phyloP scores from a whole-genome alignment of 2,797 vertebrate species.

The Salarias fasciatus region DNA sequence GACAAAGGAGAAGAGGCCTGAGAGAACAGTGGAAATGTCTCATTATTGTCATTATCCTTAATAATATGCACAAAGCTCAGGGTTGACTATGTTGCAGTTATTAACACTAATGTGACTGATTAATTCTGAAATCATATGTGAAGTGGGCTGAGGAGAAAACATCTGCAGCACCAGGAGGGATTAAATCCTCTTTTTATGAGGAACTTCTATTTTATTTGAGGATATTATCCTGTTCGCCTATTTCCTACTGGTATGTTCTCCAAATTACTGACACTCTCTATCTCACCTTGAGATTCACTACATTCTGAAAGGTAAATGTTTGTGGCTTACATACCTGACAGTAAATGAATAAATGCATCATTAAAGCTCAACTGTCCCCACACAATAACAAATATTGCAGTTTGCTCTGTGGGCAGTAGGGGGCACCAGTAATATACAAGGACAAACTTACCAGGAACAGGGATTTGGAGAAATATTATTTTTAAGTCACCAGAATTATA shows the following conservation, averaged over 20 bases:
- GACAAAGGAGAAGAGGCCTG: conserved; percentile 12
- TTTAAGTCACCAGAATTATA: conserved; percentile 32
- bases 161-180: conserved; percentile 9
- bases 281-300: no score
- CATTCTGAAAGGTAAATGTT: no score
- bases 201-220: no score
- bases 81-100: background rate
- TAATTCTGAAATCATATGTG: conserved; percentile 3
- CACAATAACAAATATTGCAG: conserved; percentile 1
- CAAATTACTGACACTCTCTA: no score
- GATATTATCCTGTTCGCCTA: no score
- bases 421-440: conserved; percentile 70
- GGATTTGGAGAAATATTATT: conserved; percentile 30
- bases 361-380: no score
- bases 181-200: conserved; percentile 15
- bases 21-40: conserved; percentile 7
- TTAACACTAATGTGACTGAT: conserved; percentile 2
- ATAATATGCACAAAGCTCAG: conserved; percentile 4
- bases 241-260: no score
- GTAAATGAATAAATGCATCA: no score
- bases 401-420: conserved; percentile 71
- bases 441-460: conserved; percentile 24
- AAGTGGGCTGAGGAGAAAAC: conserved; percentile 1
- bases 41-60: conserved; percentile 4
- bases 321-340: no score